A percentile compares a stretch with the other conserved stretches of the same genome.
These are phyloP conservation scores for human (Homo sapiens) DNA, from an alignment of 2,113 vertebrate genomes.

Conservation along the genomic window GRCh38 chr6:37699501-37700000, in stretches of 20 bases:
- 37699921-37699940: background rate
- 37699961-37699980: background rate
- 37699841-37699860: background rate
- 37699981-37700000: constrained; percentile 1
- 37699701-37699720: background rate
- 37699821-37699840: background rate
- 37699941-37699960: background rate
- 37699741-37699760: background rate
- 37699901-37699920: background rate
- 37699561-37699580: background rate
- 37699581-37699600: background rate
- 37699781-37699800: background rate
- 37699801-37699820: background rate
- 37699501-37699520: background rate
- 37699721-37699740: background rate
- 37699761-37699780: background rate
- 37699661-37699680: background rate
- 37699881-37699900: background rate
- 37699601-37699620: background rate
- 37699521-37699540: background rate
- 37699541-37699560: background rate
- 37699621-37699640: background rate
- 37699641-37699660: background rate
- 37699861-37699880: background rate
- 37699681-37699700: no score